Conservation (phyloP, 2,113 vertebrate genomes). For the Lampris megalopsis region DNA sequence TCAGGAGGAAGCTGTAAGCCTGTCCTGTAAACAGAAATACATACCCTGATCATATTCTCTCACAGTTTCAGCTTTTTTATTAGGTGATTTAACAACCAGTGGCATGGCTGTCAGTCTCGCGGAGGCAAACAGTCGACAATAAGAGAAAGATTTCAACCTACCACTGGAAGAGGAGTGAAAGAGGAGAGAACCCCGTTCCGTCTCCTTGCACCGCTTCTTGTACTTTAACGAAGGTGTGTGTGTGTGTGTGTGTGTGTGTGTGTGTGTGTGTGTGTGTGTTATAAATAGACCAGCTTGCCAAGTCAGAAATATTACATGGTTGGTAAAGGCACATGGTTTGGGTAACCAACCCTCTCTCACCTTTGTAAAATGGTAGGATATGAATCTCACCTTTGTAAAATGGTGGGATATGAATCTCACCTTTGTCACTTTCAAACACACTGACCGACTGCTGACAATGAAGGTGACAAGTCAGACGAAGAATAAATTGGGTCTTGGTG, state of each 20-base stretch:
- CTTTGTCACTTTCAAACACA: not conserved
- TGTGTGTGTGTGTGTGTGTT: constrained; percentile 41
- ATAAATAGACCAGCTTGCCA: constrained; percentile 63
- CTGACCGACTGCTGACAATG: not conserved
- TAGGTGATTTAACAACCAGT: not conserved
- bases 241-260: constrained; percentile 24
- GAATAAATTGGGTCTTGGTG: not conserved
- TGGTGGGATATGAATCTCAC: constrained; percentile 7
- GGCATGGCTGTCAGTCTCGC: not conserved
- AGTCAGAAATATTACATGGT: constrained; percentile 58
- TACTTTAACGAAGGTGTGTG: constrained; percentile 30
- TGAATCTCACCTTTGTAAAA: not conserved
- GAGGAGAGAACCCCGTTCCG: constrained; percentile 13
- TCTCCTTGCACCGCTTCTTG: constrained; percentile 11
- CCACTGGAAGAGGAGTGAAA: constrained; percentile 6
- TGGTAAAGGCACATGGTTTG: constrained; percentile 59
- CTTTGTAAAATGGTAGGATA: constrained; percentile 8
- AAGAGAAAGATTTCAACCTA: not conserved
- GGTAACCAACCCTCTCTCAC: constrained; percentile 30
- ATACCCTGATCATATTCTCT: not conserved
- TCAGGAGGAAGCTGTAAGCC: constrained; percentile 8
- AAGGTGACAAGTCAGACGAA: too few species aligned
- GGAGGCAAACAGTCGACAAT: constrained; percentile 5
- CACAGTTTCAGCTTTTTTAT: not conserved
- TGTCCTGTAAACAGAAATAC: constrained; percentile 37